These are phyloP conservation scores for Solenopsis fugax DNA, from an alignment of 1,140 invertebrate species.

Conservation along the genomic window DNA sequence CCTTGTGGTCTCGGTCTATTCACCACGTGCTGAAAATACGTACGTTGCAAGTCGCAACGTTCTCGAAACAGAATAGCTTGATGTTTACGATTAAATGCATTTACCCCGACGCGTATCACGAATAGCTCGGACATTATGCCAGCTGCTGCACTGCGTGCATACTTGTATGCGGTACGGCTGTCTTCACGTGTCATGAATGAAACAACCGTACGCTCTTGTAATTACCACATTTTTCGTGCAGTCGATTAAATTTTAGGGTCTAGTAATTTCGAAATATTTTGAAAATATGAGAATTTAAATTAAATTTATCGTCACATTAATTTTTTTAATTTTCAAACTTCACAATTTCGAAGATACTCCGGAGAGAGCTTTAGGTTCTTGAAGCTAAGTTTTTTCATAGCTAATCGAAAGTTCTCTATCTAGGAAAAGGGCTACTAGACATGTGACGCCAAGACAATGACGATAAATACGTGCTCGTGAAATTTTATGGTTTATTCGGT, in stretches of 20 bases:
- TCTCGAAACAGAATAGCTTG: constrained; percentile 26
- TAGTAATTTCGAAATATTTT: not conserved
- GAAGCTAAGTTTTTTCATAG: not conserved
- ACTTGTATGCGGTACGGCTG: not conserved
- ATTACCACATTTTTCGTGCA: not conserved
- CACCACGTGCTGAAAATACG: not conserved
- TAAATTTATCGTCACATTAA: not conserved
- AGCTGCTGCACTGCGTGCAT: not conserved
- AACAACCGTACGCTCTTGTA: constrained; percentile 1
- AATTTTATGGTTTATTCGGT: constrained; percentile 54
- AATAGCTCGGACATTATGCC: constrained; percentile 28
- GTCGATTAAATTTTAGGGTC: not conserved
- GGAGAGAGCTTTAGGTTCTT: not conserved
- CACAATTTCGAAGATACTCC: not conserved
- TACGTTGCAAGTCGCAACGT: not conserved
- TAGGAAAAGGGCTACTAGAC: not conserved
- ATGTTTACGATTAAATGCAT: constrained; percentile 42
- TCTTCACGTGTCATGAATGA: constrained; percentile 34
- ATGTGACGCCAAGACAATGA: constrained; percentile 26
- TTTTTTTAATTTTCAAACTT: not conserved
- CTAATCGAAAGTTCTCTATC: not conserved
- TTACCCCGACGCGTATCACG: constrained; percentile 2
- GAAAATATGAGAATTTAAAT: not conserved
- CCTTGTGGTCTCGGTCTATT: not conserved
- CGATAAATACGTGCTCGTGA: constrained; percentile 38